Percentiles rank a stretch among this genome's conserved stretches.
These are phyloP conservation scores for Dasypus novemcinctus DNA, from an alignment of 2,113 vertebrate genomes.

Conservation along the genomic window DNA sequence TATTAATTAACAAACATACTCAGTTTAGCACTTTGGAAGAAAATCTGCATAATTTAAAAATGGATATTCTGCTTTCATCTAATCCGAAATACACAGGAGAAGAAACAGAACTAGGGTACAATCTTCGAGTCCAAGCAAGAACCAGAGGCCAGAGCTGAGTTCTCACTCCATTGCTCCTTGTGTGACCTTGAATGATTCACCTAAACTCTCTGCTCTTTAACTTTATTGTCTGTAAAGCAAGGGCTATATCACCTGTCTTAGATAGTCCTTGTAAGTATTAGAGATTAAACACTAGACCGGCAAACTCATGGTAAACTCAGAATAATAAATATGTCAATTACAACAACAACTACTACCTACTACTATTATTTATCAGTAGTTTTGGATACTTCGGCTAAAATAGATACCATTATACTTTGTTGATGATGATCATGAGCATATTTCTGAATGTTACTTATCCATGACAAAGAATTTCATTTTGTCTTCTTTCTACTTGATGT, in stretches of 20 bases:
- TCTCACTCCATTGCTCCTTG: background rate
- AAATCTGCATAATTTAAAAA: background rate
- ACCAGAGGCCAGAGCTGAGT: background rate
- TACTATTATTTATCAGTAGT: background rate
- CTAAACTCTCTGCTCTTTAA: background rate
- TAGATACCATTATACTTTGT: background rate
- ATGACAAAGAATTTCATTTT: background rate
- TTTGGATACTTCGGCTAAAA: background rate
- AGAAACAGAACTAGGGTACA: background rate
- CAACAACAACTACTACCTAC: too few relatives aligned
- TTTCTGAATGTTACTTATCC: background rate
- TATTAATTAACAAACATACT: background rate
- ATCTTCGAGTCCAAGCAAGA: background rate
- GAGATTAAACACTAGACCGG: background rate
- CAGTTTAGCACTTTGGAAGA: background rate
- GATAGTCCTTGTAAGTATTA: background rate
- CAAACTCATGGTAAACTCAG: background rate
- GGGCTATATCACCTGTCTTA: background rate
- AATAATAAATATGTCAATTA: background rate
- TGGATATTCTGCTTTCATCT: background rate
- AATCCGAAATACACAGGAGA: background rate
- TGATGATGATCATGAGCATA: background rate
- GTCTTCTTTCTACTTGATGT: background rate
- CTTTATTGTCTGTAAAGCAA: background rate
- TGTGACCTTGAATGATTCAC: background rate